A percentile compares a stretch with the other conserved stretches of the same genome.
phyloP scores from a whole-genome alignment of 2,888 invertebrate genomes.

The Hydropsyche betteni region DNA sequence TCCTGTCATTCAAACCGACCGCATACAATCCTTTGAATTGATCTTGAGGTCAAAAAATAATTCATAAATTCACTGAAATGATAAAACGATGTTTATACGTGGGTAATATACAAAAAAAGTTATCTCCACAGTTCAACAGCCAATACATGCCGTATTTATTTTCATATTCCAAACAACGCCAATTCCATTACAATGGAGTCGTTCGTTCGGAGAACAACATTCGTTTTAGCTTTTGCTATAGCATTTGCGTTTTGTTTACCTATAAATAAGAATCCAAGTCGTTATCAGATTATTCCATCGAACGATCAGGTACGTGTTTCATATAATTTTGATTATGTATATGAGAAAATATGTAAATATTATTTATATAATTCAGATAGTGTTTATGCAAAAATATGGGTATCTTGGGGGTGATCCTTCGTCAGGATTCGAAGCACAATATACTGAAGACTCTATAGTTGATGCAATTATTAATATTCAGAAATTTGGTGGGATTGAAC shows the following conservation, averaged over 20 bases:
- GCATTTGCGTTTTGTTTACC: constrained; percentile 38
- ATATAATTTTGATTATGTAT: background rate
- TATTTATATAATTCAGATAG: constrained; percentile 60
- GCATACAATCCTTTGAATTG: constrained; percentile 1
- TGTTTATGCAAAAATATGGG: constrained; percentile 76
- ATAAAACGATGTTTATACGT: constrained; percentile 5
- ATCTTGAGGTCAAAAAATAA: constrained; percentile 28
- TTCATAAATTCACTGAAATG: background rate
- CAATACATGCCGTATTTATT: constrained; percentile 41
- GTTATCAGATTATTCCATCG: constrained; percentile 41
- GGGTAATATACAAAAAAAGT: background rate
- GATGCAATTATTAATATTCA: constrained; percentile 75
- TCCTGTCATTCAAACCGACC: constrained; percentile 1
- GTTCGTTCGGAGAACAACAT: constrained; percentile 29
- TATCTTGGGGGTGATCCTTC: constrained; percentile 69
- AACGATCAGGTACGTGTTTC: constrained; percentile 40
- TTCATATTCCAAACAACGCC: constrained; percentile 6
- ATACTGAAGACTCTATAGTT: constrained; percentile 69
- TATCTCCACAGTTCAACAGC: constrained; percentile 46
- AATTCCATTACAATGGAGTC: constrained; percentile 44
- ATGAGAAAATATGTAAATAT: constrained; percentile 62
- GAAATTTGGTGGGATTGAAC: constrained; percentile 73
- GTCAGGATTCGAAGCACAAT: constrained; percentile 66
- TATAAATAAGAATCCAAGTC: constrained; percentile 35
- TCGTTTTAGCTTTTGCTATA: background rate